Evolutionary conservation across 2,888 invertebrate genomes (phyloP).

Genomic region (Sinopyrophorus schimmeli): DNA sequence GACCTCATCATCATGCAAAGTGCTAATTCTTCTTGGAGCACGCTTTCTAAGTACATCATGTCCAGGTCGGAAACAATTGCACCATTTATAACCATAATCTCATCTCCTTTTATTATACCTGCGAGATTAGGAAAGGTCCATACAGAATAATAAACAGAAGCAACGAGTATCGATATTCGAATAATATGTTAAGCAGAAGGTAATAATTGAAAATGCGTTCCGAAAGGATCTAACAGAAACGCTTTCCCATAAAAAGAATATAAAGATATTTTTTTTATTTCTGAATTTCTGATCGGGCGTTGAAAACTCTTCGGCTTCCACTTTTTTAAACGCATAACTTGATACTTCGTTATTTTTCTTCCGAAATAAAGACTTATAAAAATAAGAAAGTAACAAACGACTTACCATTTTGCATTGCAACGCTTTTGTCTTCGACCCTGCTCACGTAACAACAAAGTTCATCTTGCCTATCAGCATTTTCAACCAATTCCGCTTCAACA

Average conservation of each 20-base stretch:
- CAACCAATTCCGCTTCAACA: constrained; percentile 95
- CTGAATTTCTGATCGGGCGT: too few relatives aligned
- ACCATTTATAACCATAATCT: constrained; percentile 98
- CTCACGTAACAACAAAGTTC: constrained; percentile 97
- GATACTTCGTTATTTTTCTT: too few relatives aligned
- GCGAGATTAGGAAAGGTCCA: constrained; percentile 36
- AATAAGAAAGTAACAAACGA: too few relatives aligned
- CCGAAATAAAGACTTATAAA: too few relatives aligned
- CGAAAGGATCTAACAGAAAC: too few relatives aligned
- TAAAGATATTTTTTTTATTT: too few relatives aligned
- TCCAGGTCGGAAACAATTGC: constrained; percentile 97
- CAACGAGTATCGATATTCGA: background rate
- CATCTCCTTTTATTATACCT: constrained; percentile 97
- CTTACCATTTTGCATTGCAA: constrained; percentile 94
- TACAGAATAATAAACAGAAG: constrained; percentile 18
- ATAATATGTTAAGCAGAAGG: constrained; percentile 6
- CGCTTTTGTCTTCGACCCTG: constrained; percentile 92
- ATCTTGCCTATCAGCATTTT: constrained; percentile 94
- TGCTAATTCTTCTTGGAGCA: constrained; percentile 90
- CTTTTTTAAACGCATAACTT: too few relatives aligned
- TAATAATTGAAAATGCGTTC: background rate
- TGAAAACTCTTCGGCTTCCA: too few relatives aligned
- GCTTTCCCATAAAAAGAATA: too few relatives aligned
- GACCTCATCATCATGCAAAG: constrained; percentile 97
- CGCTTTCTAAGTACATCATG: constrained; percentile 98